Conservation (phyloP, 2,797 vertebrate species). For the Adrianichthys oophorus region DNA sequence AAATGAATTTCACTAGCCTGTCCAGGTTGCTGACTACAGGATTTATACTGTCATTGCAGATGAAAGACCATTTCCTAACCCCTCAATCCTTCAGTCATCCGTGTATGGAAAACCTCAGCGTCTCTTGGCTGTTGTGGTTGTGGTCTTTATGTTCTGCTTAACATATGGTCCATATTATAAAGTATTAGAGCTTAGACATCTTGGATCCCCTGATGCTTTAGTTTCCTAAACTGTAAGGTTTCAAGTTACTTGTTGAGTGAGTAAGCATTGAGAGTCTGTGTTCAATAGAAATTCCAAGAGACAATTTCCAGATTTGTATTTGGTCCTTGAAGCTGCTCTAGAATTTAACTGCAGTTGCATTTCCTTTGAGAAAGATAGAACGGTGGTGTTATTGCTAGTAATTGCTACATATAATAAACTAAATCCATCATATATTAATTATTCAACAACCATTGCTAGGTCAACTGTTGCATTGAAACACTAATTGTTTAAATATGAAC, state of each 20-base stretch:
- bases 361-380: too few species aligned
- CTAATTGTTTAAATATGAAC: too few species aligned
- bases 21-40: constrained; percentile 32
- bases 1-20: constrained; percentile 51
- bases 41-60: constrained; percentile 49
- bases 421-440: too few species aligned
- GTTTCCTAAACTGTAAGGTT: constrained; percentile 39
- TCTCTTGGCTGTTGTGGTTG: constrained; percentile 13
- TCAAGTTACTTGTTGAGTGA: constrained; percentile 24
- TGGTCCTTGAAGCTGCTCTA: too few species aligned
- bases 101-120: constrained; percentile 23
- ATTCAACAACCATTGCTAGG: too few species aligned
- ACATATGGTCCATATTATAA: constrained; percentile 63
- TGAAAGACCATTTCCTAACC: constrained; percentile 32
- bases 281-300: too few species aligned
- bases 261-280: too few species aligned
- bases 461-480: too few species aligned
- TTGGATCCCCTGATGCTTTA: constrained; percentile 33
- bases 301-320: too few species aligned
- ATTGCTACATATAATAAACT: too few species aligned
- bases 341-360: too few species aligned
- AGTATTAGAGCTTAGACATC: constrained; percentile 9
- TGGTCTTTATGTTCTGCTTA: constrained; percentile 10
- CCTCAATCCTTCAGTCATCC: neutral
- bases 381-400: too few species aligned